A percentile compares a stretch with the other conserved stretches of the same genome.
These are phyloP conservation scores for Carposina sasakii DNA, from an alignment of 1,140 invertebrate genomes.

Conservation along the genomic window DNA sequence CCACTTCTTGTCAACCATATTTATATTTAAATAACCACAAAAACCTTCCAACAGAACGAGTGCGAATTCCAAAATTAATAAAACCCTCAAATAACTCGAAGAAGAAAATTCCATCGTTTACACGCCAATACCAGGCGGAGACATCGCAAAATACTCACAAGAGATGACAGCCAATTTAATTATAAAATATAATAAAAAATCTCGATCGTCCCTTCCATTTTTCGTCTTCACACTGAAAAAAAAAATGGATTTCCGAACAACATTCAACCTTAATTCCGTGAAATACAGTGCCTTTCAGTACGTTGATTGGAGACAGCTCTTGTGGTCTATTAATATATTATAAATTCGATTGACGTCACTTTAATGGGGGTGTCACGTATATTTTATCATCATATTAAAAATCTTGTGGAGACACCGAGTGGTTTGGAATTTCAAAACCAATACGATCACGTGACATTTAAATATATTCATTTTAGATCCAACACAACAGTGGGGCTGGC, in stretches of 20 bases:
- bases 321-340: constrained; percentile 49
- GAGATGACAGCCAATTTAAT: constrained; percentile 69
- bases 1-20: not conserved
- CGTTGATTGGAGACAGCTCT: constrained; percentile 25
- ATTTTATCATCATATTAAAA: too few species aligned
- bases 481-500: too few species aligned
- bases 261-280: constrained; percentile 24
- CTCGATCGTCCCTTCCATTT: constrained; percentile 54
- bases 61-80: constrained; percentile 50
- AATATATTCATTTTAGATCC: too few species aligned
- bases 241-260: constrained; percentile 21
- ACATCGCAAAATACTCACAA: constrained; percentile 47
- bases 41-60: too few species aligned
- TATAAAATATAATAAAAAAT: constrained; percentile 70
- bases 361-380: constrained; percentile 57
- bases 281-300: too few species aligned
- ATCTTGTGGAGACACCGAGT: too few species aligned
- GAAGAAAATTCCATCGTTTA: constrained; percentile 50
- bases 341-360: constrained; percentile 57
- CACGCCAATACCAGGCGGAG: constrained; percentile 66
- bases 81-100: constrained; percentile 53
- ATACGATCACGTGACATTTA: too few species aligned
- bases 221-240: constrained; percentile 23
- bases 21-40: constrained; percentile 10
- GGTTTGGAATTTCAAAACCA: too few species aligned